phyloP scores from a whole-genome alignment of 2,888 invertebrate species.

The Ennomos fuscantarius region DNA sequence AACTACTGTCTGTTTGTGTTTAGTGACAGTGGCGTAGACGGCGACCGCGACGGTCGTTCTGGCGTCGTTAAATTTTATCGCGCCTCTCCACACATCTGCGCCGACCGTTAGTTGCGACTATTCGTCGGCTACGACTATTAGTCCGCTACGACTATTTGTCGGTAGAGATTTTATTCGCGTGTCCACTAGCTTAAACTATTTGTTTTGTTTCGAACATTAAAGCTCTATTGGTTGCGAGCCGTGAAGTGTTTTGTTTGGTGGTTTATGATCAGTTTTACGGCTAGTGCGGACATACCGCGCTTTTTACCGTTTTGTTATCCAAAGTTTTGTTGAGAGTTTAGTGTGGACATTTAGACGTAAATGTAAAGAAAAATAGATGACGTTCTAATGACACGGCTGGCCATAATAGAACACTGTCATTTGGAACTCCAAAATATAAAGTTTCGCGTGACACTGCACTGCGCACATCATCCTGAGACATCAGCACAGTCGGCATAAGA shows the following conservation, averaged over 20 bases:
- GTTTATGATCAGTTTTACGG: slow-evolving; percentile 6
- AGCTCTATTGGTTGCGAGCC: slow-evolving; percentile 22
- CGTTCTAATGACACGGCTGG: too few species aligned
- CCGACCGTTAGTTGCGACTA: slow-evolving; percentile 48
- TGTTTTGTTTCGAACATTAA: slow-evolving; percentile 47
- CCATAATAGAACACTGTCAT: too few species aligned
- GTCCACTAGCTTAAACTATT: slow-evolving; percentile 37
- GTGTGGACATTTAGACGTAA: too few species aligned
- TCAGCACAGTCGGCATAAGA: too few species aligned
- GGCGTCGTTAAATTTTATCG: slow-evolving; percentile 58
- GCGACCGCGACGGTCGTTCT: slow-evolving; percentile 41
- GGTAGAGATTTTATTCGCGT: slow-evolving; percentile 25
- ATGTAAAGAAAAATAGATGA: too few species aligned
- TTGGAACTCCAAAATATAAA: too few species aligned
- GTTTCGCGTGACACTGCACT: too few species aligned
- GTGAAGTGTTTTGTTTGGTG: slow-evolving; percentile 1
- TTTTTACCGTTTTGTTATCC: not conserved
- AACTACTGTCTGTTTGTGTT: slow-evolving; percentile 4
- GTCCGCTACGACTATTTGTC: slow-evolving; percentile 16
- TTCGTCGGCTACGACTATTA: slow-evolving; percentile 30
- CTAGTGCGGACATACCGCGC: not conserved
- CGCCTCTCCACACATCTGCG: slow-evolving; percentile 59
- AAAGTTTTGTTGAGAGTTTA: not conserved
- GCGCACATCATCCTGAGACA: too few species aligned
- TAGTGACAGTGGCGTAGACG: slow-evolving; percentile 17